Evolutionary conservation across 1,140 invertebrate species (phyloP).

Genomic region (Zelostemma sp.): DNA sequence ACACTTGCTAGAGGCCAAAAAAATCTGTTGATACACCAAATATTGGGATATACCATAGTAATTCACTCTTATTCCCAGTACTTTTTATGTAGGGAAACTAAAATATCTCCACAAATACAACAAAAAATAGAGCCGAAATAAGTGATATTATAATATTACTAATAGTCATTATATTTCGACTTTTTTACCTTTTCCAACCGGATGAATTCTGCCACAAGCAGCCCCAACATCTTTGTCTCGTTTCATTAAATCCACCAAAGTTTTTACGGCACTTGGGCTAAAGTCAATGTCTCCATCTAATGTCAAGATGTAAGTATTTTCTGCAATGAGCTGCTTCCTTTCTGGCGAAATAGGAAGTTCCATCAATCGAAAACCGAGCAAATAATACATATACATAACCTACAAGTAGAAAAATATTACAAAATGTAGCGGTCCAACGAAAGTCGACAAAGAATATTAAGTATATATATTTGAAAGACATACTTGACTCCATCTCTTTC

Average conservation of each 20-base stretch:
- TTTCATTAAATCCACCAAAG: slow-evolving; percentile 92
- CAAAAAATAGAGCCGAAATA: no score
- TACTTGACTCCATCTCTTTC: slow-evolving; percentile 84
- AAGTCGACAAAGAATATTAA: no score
- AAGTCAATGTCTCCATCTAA: slow-evolving; percentile 97
- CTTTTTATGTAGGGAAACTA: no score
- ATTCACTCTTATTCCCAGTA: no score
- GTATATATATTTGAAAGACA: background rate
- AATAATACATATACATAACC: slow-evolving; percentile 97
- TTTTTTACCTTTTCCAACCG: slow-evolving; percentile 79
- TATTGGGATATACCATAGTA: no score
- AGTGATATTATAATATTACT: no score
- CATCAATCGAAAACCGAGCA: slow-evolving; percentile 87
- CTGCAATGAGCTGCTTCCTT: slow-evolving; percentile 81
- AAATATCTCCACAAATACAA: no score
- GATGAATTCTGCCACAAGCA: slow-evolving; percentile 94
- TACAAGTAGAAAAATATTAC: slow-evolving; percentile 51
- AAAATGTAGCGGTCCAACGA: no score
- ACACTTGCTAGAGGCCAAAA: no score
- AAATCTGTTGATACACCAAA: no score
- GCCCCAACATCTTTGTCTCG: slow-evolving; percentile 89
- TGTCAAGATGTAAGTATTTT: slow-evolving; percentile 91
- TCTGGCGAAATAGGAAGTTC: slow-evolving; percentile 77
- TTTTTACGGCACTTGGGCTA: slow-evolving; percentile 85
- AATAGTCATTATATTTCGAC: no score